Base-by-base conservation (phyloP, 1,140 invertebrate genomes). In the Rhagoletis zephyria region DNA sequence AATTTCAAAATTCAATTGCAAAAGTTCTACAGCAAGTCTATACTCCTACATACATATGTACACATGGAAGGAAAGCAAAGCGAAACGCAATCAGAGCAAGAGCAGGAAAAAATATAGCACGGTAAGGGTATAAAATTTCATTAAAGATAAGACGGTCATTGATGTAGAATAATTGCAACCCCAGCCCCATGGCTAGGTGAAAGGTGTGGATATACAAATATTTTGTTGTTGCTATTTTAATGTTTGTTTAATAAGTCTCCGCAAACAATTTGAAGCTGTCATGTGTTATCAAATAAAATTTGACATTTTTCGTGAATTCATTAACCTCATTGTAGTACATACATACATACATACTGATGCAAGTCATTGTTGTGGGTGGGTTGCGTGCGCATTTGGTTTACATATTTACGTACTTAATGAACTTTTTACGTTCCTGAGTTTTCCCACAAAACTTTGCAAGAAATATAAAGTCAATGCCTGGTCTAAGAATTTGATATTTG, bases 91-190 rank as follows among this genome's bases (percentile, higher is more conserved):
- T 5, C 51, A 56, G 10, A 56, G 10, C 51, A 56, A 56, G 10
- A 56, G 10, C 1, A 56, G 3, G 10, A 56, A 56, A 0, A 56
- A 56, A 56, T 0, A 56, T 3, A 2, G 51, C 51, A 56, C 51
- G 10, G 19, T 67, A 67, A 67, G 64, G 12, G 64, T 67, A 40
- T 67, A 67, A 67, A 67, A 67, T 67, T 67, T 67, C 64, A 40
- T 9, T 67, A 42, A 30, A 19, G 10, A 3, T 42, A 40, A 67
- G 16, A 63, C 12, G 16, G 16, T 63, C 10, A 63, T 63, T 63
- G 10, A 14, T 63, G 30, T 63, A 63, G 16, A 14, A 63, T 40
- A 74, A 48, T 48, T 74, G 12, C 40, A 74, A 16, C 14, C 40
- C 67, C 0, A 45, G 14, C 40, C 42, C 30, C 19, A 42, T 30